Evolutionary conservation across 1,140 invertebrate species (phyloP).

Genomic region (Megalopta genalis): DNA sequence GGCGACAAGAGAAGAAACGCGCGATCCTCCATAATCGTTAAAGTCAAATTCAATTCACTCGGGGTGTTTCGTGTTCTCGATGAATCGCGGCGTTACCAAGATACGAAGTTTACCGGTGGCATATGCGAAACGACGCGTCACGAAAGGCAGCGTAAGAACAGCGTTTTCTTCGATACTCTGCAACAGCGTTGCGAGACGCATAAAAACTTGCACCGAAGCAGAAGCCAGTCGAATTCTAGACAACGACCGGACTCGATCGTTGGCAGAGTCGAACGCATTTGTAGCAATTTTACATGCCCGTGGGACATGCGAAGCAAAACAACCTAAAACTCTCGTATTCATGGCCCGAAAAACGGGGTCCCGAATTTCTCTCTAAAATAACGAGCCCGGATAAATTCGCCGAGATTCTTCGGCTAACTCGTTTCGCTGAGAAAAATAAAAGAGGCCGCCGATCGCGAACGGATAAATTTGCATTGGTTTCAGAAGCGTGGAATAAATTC

Average conservation of each 20-base stretch:
- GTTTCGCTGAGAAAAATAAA: too few relatives aligned
- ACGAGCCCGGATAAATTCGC: too few relatives aligned
- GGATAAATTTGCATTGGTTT: too few relatives aligned
- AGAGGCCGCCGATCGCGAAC: too few relatives aligned
- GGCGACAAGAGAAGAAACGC: too few relatives aligned
- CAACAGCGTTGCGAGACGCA: constrained; percentile 30
- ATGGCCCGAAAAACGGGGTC: constrained; percentile 56
- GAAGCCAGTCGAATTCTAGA: constrained; percentile 32
- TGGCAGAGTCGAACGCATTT: constrained; percentile 32
- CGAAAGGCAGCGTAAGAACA: constrained; percentile 21
- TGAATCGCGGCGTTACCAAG: too few relatives aligned
- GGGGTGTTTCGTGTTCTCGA: too few relatives aligned
- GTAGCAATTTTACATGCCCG: constrained; percentile 39
- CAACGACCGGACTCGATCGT: constrained; percentile 22
- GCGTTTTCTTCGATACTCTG: constrained; percentile 35
- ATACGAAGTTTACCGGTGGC: constrained; percentile 27
- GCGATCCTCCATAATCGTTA: too few relatives aligned
- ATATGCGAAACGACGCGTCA: constrained; percentile 54
- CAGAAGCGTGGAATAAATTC: too few relatives aligned
- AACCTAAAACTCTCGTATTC: constrained; percentile 3
- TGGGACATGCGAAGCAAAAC: background rate
- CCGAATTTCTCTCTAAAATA: constrained; percentile 56
- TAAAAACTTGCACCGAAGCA: constrained; percentile 41
- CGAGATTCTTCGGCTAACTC: too few relatives aligned
- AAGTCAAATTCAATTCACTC: too few relatives aligned